Percentiles rank a stretch among this genome's conserved stretches.
These are phyloP conservation scores for Nibea coibor DNA, from an alignment of 2,113 vertebrate species.

Conservation along the genomic window DNA sequence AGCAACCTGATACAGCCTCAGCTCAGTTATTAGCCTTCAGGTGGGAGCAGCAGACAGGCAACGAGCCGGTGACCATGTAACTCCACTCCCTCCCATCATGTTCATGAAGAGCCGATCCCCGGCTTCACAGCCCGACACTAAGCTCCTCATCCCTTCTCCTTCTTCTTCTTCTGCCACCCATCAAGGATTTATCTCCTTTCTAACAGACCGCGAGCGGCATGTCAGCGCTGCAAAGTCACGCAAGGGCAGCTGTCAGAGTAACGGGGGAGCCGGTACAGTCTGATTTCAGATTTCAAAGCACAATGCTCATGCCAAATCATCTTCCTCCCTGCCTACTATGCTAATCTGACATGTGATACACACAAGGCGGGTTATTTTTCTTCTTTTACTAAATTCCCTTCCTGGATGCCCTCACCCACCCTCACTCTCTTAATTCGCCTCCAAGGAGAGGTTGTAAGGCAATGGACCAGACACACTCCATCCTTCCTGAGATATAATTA, in stretches of 20 bases:
- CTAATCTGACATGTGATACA: slow-evolving; percentile 74
- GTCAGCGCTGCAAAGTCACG: slow-evolving; percentile 68
- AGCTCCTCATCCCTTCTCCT: slow-evolving; percentile 65
- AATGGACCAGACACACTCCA: slow-evolving; percentile 52
- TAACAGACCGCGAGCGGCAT: slow-evolving; percentile 61
- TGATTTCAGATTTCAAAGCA: slow-evolving; percentile 73
- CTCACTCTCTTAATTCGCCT: slow-evolving; percentile 9
- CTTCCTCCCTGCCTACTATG: slow-evolving; percentile 48
- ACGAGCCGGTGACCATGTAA: slow-evolving; percentile 28
- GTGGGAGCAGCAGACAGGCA: slow-evolving; percentile 42
- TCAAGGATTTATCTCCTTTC: slow-evolving; percentile 72
- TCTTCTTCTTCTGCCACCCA: slow-evolving; percentile 65
- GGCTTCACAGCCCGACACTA: slow-evolving; percentile 62
- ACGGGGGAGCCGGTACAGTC: slow-evolving; percentile 35
- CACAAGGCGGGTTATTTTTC: background rate
- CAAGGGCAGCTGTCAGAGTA: slow-evolving; percentile 69
- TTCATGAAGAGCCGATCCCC: slow-evolving; percentile 50
- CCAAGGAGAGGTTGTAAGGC: slow-evolving; percentile 35
- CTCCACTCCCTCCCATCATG: slow-evolving; percentile 57
- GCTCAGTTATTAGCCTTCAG: slow-evolving; percentile 28
- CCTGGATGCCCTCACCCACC: background rate
- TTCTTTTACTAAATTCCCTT: slow-evolving; percentile 21
- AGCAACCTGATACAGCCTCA: slow-evolving; percentile 29
- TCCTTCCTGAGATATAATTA: slow-evolving; percentile 62
- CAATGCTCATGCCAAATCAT: slow-evolving; percentile 64